phyloP scores from a whole-genome alignment of 2,888 invertebrate genomes.

The Ophion ventricosus region DNA sequence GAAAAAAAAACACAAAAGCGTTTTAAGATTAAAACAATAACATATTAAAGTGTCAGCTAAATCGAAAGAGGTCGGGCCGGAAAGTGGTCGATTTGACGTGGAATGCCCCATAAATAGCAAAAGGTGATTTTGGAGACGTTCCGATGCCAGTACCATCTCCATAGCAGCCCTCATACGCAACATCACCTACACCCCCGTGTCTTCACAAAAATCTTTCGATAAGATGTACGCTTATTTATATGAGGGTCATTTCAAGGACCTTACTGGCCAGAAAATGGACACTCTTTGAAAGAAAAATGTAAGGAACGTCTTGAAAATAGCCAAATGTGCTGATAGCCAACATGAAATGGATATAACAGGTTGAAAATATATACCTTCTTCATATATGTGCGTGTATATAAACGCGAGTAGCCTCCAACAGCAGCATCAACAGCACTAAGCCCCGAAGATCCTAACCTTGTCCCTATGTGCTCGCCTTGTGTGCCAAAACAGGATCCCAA shows the following conservation, averaged over 20 bases:
- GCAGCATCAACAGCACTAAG: constrained; percentile 39
- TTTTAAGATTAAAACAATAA: too few species aligned
- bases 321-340: background rate
- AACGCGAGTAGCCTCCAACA: constrained; percentile 28
- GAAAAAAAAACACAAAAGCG: too few species aligned
- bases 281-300: background rate
- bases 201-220: background rate
- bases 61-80: too few species aligned
- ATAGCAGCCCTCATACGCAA: background rate
- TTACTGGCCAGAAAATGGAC: too few species aligned
- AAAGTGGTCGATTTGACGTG: too few species aligned
- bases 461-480: constrained; percentile 40
- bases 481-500: constrained; percentile 46
- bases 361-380: too few species aligned
- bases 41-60: too few species aligned
- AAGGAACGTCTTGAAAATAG: background rate
- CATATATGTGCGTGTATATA: constrained; percentile 11
- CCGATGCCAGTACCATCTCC: background rate
- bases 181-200: background rate
- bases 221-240: too few species aligned
- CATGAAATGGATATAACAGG: background rate
- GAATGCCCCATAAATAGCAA: too few species aligned
- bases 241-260: too few species aligned
- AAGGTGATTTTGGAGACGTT: background rate
- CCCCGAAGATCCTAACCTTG: constrained; percentile 37